Base-by-base conservation (phyloP, 2,888 invertebrate genomes). In the Lysandra coridon region DNA sequence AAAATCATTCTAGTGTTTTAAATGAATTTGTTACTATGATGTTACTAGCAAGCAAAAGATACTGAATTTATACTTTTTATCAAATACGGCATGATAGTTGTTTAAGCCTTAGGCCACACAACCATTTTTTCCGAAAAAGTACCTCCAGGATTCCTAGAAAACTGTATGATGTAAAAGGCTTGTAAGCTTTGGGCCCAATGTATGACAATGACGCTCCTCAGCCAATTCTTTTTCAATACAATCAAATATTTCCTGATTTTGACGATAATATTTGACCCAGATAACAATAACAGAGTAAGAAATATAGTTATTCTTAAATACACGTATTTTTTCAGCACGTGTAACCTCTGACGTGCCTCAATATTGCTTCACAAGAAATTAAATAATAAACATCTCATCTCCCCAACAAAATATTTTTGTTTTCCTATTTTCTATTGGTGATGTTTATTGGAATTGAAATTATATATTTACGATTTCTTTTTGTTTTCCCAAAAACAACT, bases 341-440 rank as follows among this genome's bases (percentile, higher is more conserved):
- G 69, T 37, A 69, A 69, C 69, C 37, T 69, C 17, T 69, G 33
- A 69, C 69, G 17, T 69, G 64, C 30, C 64, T 30, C 30, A 62
- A n/a, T 33, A 69, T 4, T 69, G 17, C 37, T 69, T 69, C 69
- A 69, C 69, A 33, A 37, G 69, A 69, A 69, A 69, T 69, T 69
- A 69, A 69, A 69, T 69, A 69, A 37, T 33, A 69, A 69, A 69
- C 4, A 69, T 69, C 33, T 69, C 33, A 37, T 33, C 64, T 30
- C 14, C 64, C 30, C 69, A 69, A 69, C 37, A 37, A 69, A 69
- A 69, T 69, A 12, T 69, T 69, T 69, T 69, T 69, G 12, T 69
- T 69, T 69, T 1, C 30, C 4, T 12, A 69, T 69, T 69, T 69
- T 69, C 64, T 69, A 30, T 64, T 30, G 64, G 30, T 30, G 30